Percentiles rank a stretch among this genome's conserved stretches.
These are phyloP conservation scores for Oscheius onirici DNA, from an alignment of 2,888 invertebrate species.

Conservation along the genomic window DNA sequence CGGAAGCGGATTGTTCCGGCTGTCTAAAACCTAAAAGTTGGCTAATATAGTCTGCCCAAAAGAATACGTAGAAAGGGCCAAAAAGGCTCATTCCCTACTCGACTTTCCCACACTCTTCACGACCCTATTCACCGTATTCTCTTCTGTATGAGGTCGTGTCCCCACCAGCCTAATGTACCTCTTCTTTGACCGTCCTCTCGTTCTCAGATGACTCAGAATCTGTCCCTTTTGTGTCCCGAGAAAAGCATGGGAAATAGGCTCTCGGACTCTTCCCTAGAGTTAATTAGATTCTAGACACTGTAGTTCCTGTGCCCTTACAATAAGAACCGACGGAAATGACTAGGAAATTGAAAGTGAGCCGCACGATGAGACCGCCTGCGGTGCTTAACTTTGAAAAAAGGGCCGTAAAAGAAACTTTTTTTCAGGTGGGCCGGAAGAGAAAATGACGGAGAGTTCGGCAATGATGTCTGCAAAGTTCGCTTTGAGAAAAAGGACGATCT, in stretches of 20 bases:
- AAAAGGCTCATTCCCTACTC: too few relatives aligned
- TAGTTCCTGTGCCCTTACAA: too few relatives aligned
- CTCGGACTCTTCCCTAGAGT: too few relatives aligned
- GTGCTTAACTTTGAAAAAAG: slow-evolving; percentile 9
- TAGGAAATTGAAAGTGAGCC: slow-evolving; percentile 12
- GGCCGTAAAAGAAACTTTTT: not conserved
- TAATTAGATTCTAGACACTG: too few relatives aligned
- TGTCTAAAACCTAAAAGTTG: not conserved
- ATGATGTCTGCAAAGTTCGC: slow-evolving; percentile 75
- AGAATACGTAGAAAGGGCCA: too few relatives aligned
- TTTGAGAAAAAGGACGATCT: slow-evolving; percentile 70
- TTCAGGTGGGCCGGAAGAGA: slow-evolving; percentile 62
- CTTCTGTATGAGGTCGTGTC: not conserved
- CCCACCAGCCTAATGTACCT: too few relatives aligned
- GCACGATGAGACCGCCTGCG: slow-evolving; percentile 18
- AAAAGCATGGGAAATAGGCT: slow-evolving; percentile 19
- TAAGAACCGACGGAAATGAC: too few relatives aligned
- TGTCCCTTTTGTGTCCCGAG: slow-evolving; percentile 2
- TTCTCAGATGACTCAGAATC: slow-evolving; percentile 22
- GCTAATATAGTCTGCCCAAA: too few relatives aligned
- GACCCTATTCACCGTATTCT: not conserved
- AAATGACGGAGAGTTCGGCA: slow-evolving; percentile 65
- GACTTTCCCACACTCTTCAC: not conserved
- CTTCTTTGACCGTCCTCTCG: not conserved
- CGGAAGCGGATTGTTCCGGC: not conserved